phyloP scores from a whole-genome alignment of 2,113 vertebrate genomes.

The Centrocercus urophasianus region DNA sequence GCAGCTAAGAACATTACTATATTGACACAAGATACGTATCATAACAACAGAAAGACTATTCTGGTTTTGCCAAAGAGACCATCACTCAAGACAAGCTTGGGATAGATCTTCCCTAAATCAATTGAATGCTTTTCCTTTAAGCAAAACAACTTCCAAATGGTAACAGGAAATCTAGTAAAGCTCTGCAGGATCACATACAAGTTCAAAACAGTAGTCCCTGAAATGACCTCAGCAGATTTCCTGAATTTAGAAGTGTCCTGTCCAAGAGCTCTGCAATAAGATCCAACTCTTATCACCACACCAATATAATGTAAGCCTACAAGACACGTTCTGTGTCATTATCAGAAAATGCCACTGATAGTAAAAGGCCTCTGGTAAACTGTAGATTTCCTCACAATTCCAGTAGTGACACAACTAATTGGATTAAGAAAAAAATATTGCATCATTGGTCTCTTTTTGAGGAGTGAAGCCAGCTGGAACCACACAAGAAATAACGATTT shows the following conservation, averaged over 20 bases:
- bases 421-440: neutral
- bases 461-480: neutral
- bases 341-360: neutral
- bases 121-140: neutral
- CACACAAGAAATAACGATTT: too few species aligned
- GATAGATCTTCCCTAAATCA: neutral
- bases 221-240: neutral
- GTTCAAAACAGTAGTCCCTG: neutral
- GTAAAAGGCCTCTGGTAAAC: neutral
- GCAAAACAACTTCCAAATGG: neutral
- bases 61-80: neutral
- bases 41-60: neutral
- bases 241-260: neutral
- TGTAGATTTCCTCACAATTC: neutral
- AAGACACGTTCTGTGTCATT: neutral
- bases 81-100: neutral
- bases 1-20: neutral
- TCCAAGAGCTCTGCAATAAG: neutral
- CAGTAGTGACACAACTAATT: neutral
- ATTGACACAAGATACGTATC: neutral
- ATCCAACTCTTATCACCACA: neutral
- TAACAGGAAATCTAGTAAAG: neutral
- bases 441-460: neutral
- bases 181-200: neutral
- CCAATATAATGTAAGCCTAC: neutral